phyloP scores from a whole-genome alignment of 2,113 vertebrate genomes.

The Poecilia latipinna region DNA sequence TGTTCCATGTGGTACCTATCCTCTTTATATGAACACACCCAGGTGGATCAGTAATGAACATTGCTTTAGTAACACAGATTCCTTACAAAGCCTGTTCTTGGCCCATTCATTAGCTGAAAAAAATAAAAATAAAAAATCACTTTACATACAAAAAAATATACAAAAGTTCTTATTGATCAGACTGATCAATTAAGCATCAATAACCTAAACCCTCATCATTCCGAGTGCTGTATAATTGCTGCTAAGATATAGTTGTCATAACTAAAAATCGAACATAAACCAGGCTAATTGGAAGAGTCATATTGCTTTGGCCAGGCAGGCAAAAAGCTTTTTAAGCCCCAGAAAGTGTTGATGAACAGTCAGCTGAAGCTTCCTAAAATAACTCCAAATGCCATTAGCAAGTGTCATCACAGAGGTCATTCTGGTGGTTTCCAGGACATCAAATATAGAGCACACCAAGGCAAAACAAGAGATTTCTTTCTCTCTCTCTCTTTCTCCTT shows the following conservation, averaged over 20 bases:
- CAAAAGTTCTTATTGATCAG: constrained; percentile 84
- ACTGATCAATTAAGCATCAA: constrained; percentile 80
- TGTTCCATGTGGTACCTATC: constrained; percentile 23
- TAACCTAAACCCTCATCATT: constrained; percentile 85
- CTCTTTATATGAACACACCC: constrained; percentile 45
- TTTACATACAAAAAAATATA: constrained; percentile 74
- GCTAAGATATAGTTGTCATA: constrained; percentile 82
- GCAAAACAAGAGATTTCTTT: constrained; percentile 55
- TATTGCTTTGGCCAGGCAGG: constrained; percentile 65
- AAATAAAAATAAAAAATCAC: constrained; percentile 38
- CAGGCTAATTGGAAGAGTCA: constrained; percentile 78
- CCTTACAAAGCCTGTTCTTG: constrained; percentile 56
- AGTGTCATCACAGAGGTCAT: constrained; percentile 72
- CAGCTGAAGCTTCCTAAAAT: constrained; percentile 65
- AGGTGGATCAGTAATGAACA: constrained; percentile 49
- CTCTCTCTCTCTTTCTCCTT: background rate
- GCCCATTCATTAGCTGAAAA: constrained; percentile 69
- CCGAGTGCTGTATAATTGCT: constrained; percentile 79
- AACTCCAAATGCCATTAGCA: constrained; percentile 74
- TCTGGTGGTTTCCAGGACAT: constrained; percentile 68
- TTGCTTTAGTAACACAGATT: constrained; percentile 34
- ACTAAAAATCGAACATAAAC: constrained; percentile 78
- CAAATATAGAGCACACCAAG: constrained; percentile 55
- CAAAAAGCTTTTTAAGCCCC: constrained; percentile 62
- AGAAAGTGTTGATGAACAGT: constrained; percentile 66